Base-by-base conservation (phyloP, 2,113 vertebrate species). In the Mungos mungo region DNA sequence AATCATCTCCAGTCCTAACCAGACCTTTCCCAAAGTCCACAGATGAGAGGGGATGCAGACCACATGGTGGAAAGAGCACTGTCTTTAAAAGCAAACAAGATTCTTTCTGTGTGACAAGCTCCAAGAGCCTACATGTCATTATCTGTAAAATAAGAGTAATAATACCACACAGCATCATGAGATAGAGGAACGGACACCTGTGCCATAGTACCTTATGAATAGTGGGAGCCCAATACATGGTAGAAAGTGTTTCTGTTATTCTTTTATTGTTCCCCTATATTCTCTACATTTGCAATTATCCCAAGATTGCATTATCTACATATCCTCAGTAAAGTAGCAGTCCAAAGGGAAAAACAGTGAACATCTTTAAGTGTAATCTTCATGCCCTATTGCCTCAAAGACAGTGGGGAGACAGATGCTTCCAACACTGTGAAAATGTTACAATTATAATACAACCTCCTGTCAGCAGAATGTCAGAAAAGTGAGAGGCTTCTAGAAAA, bases 401-500 rank as follows among this genome's bases (percentile, higher is more conserved):
- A 68, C 33, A 60, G 23, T 5, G 2, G 33, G 66, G 15, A 27
- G 69, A 84, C 3, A 97, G 93, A 12, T 31, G 94, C 60, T 80
- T 35, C 35, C 4, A 19, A 72, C 79, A 84, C 38, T 60, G 31
- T 88, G 72, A 66, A 31, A 54, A 47, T 15, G 13, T 33, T 68
- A 54, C 45, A 79, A 9, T 89, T 74, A 86, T 5, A 57, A 76
- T 71, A 33, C 50, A 92, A 65, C 29, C 57, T 92, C 47, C 90
- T 93, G 60, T 38, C 50, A 38, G 72, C 23, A 41, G 74, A 87
- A 41, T 94, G 63, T 80, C 93, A 97, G 60, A 93, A 97, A 80
- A 93, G 92, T 27, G 21, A 45, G 65, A 96, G 29, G 5, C 27
- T 81, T 92, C 31, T 93, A 50, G 77, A 93, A 85, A 97, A 66